phyloP scores from a whole-genome alignment of 2,113 vertebrate species.

The Tauraco erythrolophus region DNA sequence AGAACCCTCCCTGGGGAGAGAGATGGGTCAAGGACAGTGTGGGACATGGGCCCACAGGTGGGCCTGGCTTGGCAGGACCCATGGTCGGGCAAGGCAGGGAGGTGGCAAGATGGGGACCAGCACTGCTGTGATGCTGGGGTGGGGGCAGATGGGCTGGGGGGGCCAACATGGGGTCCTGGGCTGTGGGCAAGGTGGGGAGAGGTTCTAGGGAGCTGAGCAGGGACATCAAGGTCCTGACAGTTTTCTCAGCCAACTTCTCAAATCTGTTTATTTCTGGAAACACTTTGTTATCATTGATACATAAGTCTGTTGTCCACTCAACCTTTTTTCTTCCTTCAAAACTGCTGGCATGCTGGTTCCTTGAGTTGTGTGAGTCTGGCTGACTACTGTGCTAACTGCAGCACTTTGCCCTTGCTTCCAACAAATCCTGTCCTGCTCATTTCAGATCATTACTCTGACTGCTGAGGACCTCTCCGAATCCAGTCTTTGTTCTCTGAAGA shows the following conservation, averaged over 20 bases:
- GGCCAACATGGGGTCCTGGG: neutral
- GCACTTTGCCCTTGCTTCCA: neutral
- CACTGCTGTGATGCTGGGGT: too few species aligned
- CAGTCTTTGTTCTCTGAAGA: neutral
- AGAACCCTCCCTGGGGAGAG: too few species aligned
- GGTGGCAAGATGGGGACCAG: too few species aligned
- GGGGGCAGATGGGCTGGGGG: too few species aligned
- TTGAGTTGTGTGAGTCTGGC: neutral
- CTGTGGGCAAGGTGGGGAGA: too few species aligned
- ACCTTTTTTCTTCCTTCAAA: neutral
- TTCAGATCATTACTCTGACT: neutral
- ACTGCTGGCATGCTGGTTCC: neutral
- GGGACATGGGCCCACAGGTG: too few species aligned
- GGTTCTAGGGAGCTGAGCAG: neutral
- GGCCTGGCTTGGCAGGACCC: too few species aligned
- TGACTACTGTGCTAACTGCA: neutral
- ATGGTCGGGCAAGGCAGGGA: too few species aligned
- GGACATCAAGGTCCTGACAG: neutral
- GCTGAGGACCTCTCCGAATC: neutral
- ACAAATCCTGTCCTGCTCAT: fast-evolving
- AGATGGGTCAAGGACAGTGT: too few species aligned
- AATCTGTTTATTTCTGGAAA: neutral
- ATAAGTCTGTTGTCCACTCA: neutral
- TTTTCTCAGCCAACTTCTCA: neutral
- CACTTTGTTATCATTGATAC: neutral